These are phyloP conservation scores for Saccostrea glomerata DNA, from an alignment of 1,140 invertebrate species.

Conservation along the genomic window DNA sequence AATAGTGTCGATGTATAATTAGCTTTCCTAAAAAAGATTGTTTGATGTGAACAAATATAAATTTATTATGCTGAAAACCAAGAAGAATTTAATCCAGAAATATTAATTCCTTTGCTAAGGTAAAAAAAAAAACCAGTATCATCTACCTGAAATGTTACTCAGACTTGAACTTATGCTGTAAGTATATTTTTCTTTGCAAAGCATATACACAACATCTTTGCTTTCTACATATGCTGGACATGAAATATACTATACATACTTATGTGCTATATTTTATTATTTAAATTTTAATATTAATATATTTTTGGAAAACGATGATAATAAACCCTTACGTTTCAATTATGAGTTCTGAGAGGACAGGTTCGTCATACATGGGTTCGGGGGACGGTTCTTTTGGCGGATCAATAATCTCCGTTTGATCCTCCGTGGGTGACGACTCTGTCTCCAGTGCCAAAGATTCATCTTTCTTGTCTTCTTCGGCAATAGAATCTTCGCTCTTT, in stretches of 20 bases:
- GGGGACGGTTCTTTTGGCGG: constrained; percentile 70
- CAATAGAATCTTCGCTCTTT: constrained; percentile 68
- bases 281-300: not conserved
- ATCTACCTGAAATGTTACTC: not conserved
- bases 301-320: not conserved
- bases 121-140: not conserved
- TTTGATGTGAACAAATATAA: too few species aligned
- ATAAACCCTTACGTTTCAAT: constrained; percentile 70
- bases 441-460: constrained; percentile 57
- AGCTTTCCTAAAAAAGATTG: too few species aligned
- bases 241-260: too few species aligned
- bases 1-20: not conserved
- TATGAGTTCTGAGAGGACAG: constrained; percentile 74
- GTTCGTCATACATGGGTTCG: constrained; percentile 77
- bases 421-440: constrained; percentile 58
- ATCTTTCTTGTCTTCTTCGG: constrained; percentile 59
- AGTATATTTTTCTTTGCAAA: too few species aligned
- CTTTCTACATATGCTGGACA: too few species aligned
- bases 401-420: constrained; percentile 52
- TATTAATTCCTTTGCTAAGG: too few species aligned
- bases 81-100: too few species aligned
- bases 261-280: not conserved
- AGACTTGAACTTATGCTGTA: too few species aligned
- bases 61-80: too few species aligned
- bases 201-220: too few species aligned